Evolutionary conservation across 2,113 vertebrate species (phyloP).

Genomic region (Etheostoma spectabile): DNA sequence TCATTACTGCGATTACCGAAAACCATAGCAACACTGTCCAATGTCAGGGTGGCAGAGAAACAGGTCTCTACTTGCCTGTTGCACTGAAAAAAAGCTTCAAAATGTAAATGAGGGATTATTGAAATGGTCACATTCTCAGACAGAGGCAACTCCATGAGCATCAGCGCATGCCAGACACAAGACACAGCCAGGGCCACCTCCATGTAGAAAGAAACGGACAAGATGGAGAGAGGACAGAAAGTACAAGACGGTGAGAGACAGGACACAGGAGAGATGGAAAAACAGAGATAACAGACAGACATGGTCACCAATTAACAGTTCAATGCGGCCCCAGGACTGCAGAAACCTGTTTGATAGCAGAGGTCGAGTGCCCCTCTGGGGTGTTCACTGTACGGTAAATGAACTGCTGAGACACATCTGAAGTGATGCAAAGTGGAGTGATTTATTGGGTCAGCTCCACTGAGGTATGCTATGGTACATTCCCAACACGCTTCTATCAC

Average conservation of each 20-base stretch:
- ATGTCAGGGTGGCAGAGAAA: conserved; percentile 38
- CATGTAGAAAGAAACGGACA: not conserved
- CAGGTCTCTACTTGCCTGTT: conserved; percentile 45
- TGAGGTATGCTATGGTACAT: conserved; percentile 62
- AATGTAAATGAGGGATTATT: conserved; percentile 74
- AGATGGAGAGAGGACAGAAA: conserved; percentile 19
- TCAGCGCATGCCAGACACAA: conserved; percentile 71
- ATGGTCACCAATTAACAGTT: conserved; percentile 54
- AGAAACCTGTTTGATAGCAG: conserved; percentile 16
- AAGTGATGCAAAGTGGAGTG: conserved; percentile 63
- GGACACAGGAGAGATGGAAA: conserved; percentile 36
- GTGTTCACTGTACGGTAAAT: conserved; percentile 60
- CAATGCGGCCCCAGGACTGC: conserved; percentile 51
- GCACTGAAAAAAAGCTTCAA: conserved; percentile 63
- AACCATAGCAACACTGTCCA: conserved; percentile 67
- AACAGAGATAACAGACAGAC: conserved; percentile 46
- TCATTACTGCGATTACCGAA: conserved; percentile 53
- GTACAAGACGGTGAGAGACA: conserved; percentile 24
- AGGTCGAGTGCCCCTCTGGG: conserved; percentile 43
- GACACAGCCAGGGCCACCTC: conserved; percentile 56
- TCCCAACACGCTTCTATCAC: conserved; percentile 64
- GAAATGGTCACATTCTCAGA: conserved; percentile 69
- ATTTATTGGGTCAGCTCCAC: conserved; percentile 73
- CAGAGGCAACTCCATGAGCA: conserved; percentile 54
- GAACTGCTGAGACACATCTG: conserved; percentile 60